These are phyloP conservation scores for Planiliza haematocheilus DNA, from an alignment of 2,113 vertebrate species.

Conservation along the genomic window DNA sequence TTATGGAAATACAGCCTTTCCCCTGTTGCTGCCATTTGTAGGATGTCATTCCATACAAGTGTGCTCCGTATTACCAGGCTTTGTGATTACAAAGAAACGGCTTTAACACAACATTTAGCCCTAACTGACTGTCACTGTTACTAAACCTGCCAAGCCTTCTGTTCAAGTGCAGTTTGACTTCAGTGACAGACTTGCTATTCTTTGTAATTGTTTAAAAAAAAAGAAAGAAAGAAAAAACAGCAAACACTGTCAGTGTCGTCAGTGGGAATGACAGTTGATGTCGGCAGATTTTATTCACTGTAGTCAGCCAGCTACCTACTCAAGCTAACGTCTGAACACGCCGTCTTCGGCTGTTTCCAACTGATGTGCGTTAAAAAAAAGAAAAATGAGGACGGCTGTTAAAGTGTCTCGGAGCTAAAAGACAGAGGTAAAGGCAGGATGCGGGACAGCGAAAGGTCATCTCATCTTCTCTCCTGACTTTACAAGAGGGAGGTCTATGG, in stretches of 20 bases:
- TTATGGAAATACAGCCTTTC: constrained; percentile 16
- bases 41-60: constrained; percentile 6
- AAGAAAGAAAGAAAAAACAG: neutral
- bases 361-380: neutral
- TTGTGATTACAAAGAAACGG: constrained; percentile 5
- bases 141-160: neutral
- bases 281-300: too few relatives aligned
- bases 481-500: too few relatives aligned
- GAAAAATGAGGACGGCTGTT: neutral
- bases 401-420: neutral
- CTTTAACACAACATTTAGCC: neutral
- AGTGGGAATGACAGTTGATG: neutral
- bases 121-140: neutral
- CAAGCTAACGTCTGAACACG: too few relatives aligned
- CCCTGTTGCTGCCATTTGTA: constrained; percentile 6
- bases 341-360: neutral
- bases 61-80: neutral
- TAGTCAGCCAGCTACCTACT: too few relatives aligned
- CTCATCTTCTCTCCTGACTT: too few relatives aligned
- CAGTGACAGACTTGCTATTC: neutral
- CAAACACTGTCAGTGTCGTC: neutral
- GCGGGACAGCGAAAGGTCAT: too few relatives aligned
- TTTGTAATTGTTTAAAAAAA: neutral
- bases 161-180: neutral
- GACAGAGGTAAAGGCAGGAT: too few relatives aligned